Evolutionary conservation across 2,888 invertebrate genomes (phyloP), one percentile per base, ranked within the genome.

Genomic region (Tortrix viridana): DNA sequence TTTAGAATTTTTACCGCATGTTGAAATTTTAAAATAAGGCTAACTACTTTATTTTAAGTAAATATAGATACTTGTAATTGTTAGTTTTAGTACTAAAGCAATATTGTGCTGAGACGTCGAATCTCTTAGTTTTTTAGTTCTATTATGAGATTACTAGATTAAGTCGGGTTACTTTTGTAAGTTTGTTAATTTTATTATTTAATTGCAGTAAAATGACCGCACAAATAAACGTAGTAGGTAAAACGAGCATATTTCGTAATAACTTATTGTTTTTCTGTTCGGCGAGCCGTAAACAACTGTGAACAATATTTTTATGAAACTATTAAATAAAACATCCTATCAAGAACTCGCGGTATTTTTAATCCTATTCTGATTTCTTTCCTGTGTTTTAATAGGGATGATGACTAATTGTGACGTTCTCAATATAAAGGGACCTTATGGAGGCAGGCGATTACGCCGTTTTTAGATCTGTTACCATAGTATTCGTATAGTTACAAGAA

Each of bases 81-180:
- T 64, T 73, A 72, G 68, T 65, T 69, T 71, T 76, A 76, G 65
- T 73, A 69, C 73, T 76, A 72, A 76, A 76, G 79, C 79, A 81
- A 80, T 83, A 79, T 73, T 67, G 49, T 60, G 55, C 60, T 72
- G 69, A 76, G 74, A 80, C 79, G 77, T 80, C 57, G 89, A 89
- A 88, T 89, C 88, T 89, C 85, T 76, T 87, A 87, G 84, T 74
- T 84, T 85, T 83, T 32, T 71, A 74, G 68, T 76, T 81, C 72
- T 79, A 77, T 77, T 74, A 75, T 88, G 91, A 92, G 91, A 92
- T 92, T 92, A 92, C 76, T 92, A 92, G 88, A 7, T n/a, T 55
- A 65, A 68, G 62, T 54, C 46, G 14, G 41, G 41, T 53, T 44
- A 44, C 65, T 41, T 71, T 86, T 81, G 77, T 79, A 78, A 76